Evolutionary conservation across 1,140 invertebrate species (phyloP).

Genomic region (Solenopsis invicta): DNA sequence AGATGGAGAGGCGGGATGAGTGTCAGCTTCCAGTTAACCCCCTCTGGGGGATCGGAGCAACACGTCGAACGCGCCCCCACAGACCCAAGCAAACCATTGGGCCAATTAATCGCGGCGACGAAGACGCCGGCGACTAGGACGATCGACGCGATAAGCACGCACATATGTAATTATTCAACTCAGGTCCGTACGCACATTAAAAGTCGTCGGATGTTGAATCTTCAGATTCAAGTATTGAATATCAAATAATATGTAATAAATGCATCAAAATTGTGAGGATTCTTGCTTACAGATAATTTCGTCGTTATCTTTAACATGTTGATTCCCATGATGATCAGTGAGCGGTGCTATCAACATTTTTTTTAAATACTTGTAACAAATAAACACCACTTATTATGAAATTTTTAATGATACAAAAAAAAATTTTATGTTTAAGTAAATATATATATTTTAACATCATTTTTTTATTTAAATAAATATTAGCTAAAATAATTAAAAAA

Average conservation of each 20-base stretch:
- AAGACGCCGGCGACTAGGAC: constrained; percentile 35
- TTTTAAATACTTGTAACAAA: too few relatives aligned
- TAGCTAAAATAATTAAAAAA: too few relatives aligned
- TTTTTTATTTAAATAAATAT: too few relatives aligned
- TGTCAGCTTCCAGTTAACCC: constrained; percentile 65
- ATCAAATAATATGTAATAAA: background rate
- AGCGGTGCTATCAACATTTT: background rate
- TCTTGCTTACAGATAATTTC: background rate
- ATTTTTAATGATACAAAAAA: background rate
- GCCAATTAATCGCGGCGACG: constrained; percentile 64
- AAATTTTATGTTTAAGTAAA: too few relatives aligned
- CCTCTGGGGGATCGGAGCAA: constrained; percentile 70
- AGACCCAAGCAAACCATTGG: constrained; percentile 56
- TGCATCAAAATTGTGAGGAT: background rate
- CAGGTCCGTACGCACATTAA: background rate
- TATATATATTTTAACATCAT: too few relatives aligned
- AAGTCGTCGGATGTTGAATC: background rate
- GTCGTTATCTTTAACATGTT: background rate
- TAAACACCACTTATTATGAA: background rate
- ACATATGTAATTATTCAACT: constrained; percentile 25
- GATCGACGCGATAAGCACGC: constrained; percentile 28
- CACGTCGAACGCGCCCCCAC: constrained; percentile 66
- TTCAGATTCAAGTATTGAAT: constrained; percentile 6
- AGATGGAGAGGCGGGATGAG: background rate
- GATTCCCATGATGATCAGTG: background rate